phyloP scores from a whole-genome alignment of 2,113 vertebrate species.

The Phasianus colchicus region DNA sequence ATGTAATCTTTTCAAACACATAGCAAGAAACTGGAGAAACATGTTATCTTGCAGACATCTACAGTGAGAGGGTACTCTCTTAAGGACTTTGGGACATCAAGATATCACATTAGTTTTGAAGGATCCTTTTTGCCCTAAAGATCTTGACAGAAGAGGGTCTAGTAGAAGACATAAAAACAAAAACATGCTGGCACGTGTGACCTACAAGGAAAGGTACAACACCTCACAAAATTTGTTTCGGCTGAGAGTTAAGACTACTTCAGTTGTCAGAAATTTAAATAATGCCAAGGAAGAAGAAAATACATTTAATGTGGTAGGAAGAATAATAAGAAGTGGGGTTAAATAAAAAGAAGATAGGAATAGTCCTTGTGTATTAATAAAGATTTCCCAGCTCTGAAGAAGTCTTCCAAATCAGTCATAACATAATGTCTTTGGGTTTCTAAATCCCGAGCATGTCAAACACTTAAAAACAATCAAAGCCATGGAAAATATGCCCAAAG shows the following conservation, averaged over 20 bases:
- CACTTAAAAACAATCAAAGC: neutral
- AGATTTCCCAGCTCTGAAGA: neutral
- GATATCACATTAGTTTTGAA: neutral
- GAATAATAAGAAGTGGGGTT: neutral
- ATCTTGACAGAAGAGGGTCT: neutral
- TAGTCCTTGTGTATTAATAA: neutral
- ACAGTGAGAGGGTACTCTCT: neutral
- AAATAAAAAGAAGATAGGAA: neutral
- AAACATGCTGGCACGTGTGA: neutral
- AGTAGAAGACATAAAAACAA: neutral
- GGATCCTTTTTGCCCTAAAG: neutral
- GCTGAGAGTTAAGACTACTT: neutral
- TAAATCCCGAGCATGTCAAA: neutral
- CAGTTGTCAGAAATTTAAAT: neutral
- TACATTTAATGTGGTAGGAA: neutral
- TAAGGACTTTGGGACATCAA: neutral
- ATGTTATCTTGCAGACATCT: neutral
- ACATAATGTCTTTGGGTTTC: neutral
- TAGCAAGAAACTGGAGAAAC: neutral
- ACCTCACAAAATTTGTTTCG: neutral
- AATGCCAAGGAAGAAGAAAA: neutral
- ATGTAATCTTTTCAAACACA: neutral
- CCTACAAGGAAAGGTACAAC: neutral
- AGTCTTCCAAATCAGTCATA: neutral
- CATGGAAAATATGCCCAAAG: neutral